These are phyloP conservation scores for Dioctria linearis DNA, from an alignment of 2,888 invertebrate genomes.

Conservation along the genomic window DNA sequence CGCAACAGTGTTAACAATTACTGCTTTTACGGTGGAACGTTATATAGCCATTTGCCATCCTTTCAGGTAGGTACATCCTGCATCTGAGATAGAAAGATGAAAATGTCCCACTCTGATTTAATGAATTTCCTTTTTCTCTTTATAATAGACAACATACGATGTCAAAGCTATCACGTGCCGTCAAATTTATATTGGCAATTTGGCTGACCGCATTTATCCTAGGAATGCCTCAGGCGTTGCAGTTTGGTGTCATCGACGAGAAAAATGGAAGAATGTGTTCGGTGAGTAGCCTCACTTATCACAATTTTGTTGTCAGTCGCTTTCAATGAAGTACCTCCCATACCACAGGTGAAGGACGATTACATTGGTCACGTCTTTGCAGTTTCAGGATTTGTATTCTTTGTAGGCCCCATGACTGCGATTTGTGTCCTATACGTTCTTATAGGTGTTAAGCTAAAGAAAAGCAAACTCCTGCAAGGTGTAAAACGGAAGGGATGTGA, in stretches of 20 bases:
- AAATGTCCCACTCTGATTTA: neutral
- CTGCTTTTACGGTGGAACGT: slow-evolving; percentile 90
- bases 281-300: slow-evolving; percentile 7
- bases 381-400: slow-evolving; percentile 86
- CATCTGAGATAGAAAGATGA: neutral
- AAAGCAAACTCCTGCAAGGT: slow-evolving; percentile 76
- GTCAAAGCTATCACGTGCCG: slow-evolving; percentile 88
- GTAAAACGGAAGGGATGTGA: slow-evolving; percentile 72
- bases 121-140: slow-evolving; percentile 10
- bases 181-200: slow-evolving; percentile 84
- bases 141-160: slow-evolving; percentile 78
- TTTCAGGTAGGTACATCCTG: slow-evolving; percentile 72
- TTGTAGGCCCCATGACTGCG: slow-evolving; percentile 89
- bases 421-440: slow-evolving; percentile 86
- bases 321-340: neutral
- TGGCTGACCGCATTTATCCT: slow-evolving; percentile 85
- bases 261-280: slow-evolving; percentile 64
- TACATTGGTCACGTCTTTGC: slow-evolving; percentile 80
- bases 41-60: slow-evolving; percentile 92
- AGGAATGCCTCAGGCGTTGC: slow-evolving; percentile 81
- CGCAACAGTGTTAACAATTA: slow-evolving; percentile 88
- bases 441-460: slow-evolving; percentile 81
- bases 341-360: slow-evolving; percentile 68
- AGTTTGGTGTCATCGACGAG: slow-evolving; percentile 68
- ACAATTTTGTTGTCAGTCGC: slow-evolving; percentile 21